Evolutionary conservation across 2,113 vertebrate species (phyloP).

Genomic region (Fukomys damarensis): DNA sequence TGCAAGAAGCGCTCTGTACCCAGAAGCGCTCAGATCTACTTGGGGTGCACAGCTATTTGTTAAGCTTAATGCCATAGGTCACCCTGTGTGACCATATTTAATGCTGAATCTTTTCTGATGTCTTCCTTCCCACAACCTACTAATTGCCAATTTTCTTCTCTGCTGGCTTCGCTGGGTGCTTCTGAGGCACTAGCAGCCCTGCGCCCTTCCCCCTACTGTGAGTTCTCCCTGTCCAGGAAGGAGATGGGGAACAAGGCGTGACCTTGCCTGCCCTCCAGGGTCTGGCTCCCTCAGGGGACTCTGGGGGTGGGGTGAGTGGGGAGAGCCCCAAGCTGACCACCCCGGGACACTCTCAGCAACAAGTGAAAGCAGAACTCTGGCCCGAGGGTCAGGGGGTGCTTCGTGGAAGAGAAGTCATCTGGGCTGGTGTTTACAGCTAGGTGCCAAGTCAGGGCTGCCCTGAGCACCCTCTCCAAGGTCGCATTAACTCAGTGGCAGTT

Average conservation of each 20-base stretch:
- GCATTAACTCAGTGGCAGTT: neutral
- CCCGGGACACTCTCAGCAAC: too few relatives aligned
- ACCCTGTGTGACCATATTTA: neutral
- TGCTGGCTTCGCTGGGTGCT: neutral
- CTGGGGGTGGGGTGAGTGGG: neutral
- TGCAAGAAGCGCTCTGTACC: neutral
- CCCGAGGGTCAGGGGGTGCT: neutral
- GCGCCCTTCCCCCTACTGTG: neutral
- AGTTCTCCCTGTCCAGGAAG: neutral
- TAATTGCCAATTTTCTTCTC: neutral
- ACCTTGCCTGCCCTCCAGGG: neutral
- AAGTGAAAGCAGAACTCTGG: neutral
- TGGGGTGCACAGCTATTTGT: neutral
- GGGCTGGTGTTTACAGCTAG: neutral
- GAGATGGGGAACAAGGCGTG: neutral
- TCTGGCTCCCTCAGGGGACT: neutral
- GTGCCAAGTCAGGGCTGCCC: neutral
- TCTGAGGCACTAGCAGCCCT: neutral
- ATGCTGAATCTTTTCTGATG: neutral
- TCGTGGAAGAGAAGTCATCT: neutral
- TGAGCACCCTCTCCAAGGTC: neutral
- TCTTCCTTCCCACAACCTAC: neutral
- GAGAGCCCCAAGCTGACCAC: neutral
- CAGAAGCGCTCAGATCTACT: neutral
- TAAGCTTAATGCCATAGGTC: neutral